Conservation (phyloP, 2,888 invertebrate genomes). For the Pardosa pseudoannulata region DNA sequence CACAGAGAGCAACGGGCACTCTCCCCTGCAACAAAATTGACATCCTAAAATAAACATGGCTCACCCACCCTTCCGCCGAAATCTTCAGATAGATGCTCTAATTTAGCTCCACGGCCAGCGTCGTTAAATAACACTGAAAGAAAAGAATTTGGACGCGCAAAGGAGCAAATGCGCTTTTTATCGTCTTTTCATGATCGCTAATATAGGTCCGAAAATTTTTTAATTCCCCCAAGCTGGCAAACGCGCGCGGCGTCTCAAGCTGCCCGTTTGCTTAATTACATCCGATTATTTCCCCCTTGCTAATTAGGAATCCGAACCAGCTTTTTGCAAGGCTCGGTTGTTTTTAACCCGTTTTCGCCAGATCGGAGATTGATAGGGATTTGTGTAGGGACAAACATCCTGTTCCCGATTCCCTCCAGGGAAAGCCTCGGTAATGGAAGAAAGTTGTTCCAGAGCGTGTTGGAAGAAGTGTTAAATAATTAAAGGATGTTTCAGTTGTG, state of each 20-base stretch:
- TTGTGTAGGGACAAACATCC: neutral
- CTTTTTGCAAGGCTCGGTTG: constrained; percentile 34
- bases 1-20: neutral
- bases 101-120: constrained; percentile 14
- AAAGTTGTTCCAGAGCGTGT: too few relatives aligned
- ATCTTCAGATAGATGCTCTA: constrained; percentile 38
- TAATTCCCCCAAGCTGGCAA: neutral
- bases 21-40: neutral
- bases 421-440: neutral
- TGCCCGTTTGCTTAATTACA: constrained; percentile 56
- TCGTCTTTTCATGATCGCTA: constrained; percentile 39
- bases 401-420: neutral
- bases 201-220: constrained; percentile 14
- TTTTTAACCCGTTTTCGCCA: constrained; percentile 38
- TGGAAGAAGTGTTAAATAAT: too few relatives aligned
- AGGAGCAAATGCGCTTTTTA: constrained; percentile 46
- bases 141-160: neutral
- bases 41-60: neutral
- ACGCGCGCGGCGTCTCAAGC: constrained; percentile 27
- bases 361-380: constrained; percentile 11
- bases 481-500: too few relatives aligned
- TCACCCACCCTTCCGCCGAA: neutral
- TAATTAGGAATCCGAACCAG: constrained; percentile 58
- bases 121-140: constrained; percentile 39
- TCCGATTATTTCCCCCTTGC: constrained; percentile 48